Evolutionary conservation across 2,888 invertebrate genomes (phyloP), one percentile per base, ranked within the genome.

Genomic region (Hydroisotoma schaefferi): DNA sequence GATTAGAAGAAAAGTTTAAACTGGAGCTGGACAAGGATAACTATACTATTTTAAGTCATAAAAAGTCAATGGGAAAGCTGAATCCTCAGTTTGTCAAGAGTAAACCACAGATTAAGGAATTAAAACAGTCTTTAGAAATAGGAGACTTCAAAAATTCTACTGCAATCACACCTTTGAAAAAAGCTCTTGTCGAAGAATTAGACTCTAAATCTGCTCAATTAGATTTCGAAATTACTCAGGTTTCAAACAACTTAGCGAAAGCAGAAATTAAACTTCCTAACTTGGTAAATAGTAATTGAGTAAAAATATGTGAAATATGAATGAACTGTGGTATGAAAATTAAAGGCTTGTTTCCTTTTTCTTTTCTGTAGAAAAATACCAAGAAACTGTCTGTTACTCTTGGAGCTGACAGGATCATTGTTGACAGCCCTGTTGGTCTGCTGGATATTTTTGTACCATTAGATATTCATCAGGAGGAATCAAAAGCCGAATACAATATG

Each of bases 1-100:
- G 78, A 1, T 62, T 80, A 4, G 79, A 80, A 58, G 73, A 74
- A 55, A 80, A 80, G 73, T 78, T 77, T 69, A 73, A 75, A 26
- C 63, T 76, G 20, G 63, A 72, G 52, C 67, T 80, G 22, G 75
- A 75, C 59, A 75, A 76, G 74, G 75, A 77, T 26, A 59, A 61
- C 18, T 69, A 67, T 47, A 59, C 59, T 15, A 56, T 70, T 38
- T 58, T 69, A 3, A 49, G 59, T 2, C 60, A 70, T 25, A 67
- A 67, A 40, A 69, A 68, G 55, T 60, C 63, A 10, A 55, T 70
- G 51, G 72, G 72, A 20, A 72, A 67, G 53, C 59, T 69, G 6
- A 57, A 61, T 22, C 72, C 72, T 1, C 72, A 72, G 33, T 70
- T 70, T 62, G 69, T 70, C 5, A 59, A 63, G 25, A 54, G 63